These are phyloP conservation scores for Sebastes kiyomatsui DNA, from an alignment of 2,797 vertebrate genomes.

Conservation along the genomic window DNA sequence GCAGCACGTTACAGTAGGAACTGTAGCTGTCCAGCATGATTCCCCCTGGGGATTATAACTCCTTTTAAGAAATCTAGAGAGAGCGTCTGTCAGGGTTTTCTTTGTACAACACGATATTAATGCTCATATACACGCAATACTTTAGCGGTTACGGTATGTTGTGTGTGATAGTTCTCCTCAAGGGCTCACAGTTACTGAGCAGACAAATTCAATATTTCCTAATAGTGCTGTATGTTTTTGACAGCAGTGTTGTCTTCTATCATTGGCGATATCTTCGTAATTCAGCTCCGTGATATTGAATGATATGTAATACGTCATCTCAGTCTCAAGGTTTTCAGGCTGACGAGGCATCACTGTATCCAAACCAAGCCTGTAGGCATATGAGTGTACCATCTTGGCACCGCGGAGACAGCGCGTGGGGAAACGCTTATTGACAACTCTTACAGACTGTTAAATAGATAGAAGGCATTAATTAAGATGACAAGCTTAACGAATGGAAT, in stretches of 20 bases:
- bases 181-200: not conserved
- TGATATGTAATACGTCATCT: conserved; percentile 3
- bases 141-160: not conserved
- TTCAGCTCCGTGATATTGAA: not conserved
- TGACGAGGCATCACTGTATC: not conserved
- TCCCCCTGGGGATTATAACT: no score
- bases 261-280: not conserved
- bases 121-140: not conserved
- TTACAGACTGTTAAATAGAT: conserved; percentile 22
- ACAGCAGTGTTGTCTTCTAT: not conserved
- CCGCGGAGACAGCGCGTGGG: not conserved
- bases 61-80: no score
- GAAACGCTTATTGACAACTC: conserved; percentile 27
- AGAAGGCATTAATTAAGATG: conserved; percentile 33
- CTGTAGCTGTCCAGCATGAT: no score
- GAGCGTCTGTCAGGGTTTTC: no score
- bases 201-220: not conserved
- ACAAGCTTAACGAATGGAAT: conserved; percentile 26
- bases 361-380: not conserved
- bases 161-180: not conserved
- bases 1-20: not conserved
- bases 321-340: not conserved
- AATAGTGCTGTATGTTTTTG: not conserved
- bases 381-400: conserved; percentile 2
- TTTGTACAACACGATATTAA: not conserved